Base-by-base conservation (phyloP, 64 coral and sea anemone species). In the Dendrophyllia cribrosa region DNA sequence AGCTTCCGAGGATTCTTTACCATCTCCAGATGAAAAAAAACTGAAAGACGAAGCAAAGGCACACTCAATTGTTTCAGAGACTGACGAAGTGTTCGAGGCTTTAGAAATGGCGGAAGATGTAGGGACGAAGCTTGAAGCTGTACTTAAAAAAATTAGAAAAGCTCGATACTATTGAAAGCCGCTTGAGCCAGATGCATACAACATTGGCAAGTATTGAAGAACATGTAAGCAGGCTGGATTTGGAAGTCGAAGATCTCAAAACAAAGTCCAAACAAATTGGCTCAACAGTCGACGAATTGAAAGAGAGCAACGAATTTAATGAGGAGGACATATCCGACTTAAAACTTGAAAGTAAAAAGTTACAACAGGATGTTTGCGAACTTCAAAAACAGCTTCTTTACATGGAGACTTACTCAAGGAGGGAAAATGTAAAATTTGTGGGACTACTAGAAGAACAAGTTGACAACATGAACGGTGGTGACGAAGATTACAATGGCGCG, bases 331-430 rank as follows among this genome's bases (percentile, higher is more conserved):
- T 66, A 66, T 66, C 63, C 63, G 63, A 15, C 15, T 66, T 66
- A 34, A 66, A 66, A 66, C 21, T 66, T 66, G 63, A 10, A 60
- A 60, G 16, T 16, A 60, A 60, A 60, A 60, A 60, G 58, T 60
- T 60, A 60, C 58, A 60, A 16, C 58, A 60, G 58, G 58, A 12
- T 60, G 58, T 3, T 60, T 60, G 58, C 3, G 63, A 66, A n/a
- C 63, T 66, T n/a, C 63, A 66, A 14, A 66, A 66, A 12, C 63
- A 66, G 21, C 63, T 66, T 20, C 63, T 66, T 66, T 66, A 66
- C 63, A 66, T 66, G 63, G 63, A 66, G 63, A 66, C 63, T 66
- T 66, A 66, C 63, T 66, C 63, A 20, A 66, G 63, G 34, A 34
- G 34, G 34, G 34, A 34, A 34, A 34, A 34, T 34, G 2, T 34